phyloP scores from a whole-genome alignment of 2,113 vertebrate species.

The Acrocephalus arundinaceus region DNA sequence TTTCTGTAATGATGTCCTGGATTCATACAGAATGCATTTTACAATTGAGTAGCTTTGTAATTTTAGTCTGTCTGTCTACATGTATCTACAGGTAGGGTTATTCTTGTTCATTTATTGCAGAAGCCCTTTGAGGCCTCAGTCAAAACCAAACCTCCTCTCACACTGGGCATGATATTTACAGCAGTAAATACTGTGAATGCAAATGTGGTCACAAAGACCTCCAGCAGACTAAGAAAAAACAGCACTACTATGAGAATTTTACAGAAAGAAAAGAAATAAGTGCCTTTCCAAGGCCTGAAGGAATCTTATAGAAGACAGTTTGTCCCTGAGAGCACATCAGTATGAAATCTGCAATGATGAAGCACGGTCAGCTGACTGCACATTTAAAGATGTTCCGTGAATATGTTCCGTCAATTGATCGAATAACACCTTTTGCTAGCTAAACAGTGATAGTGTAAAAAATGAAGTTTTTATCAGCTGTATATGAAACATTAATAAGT shows the following conservation, averaged over 20 bases:
- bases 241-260: background rate
- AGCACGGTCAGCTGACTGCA: background rate
- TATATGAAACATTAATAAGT: background rate
- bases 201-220: background rate
- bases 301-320: background rate
- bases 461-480: background rate
- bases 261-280: background rate
- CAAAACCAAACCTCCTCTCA: background rate
- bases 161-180: background rate
- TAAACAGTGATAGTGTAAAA: background rate
- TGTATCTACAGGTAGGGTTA: background rate
- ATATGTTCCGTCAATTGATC: background rate
- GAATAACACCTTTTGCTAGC: background rate
- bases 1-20: background rate
- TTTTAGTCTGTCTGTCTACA: background rate
- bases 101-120: background rate
- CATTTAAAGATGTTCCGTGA: background rate
- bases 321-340: background rate
- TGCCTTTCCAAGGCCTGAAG: background rate
- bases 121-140: background rate
- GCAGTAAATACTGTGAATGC: background rate
- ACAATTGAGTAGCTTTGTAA: background rate
- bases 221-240: background rate
- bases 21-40: background rate
- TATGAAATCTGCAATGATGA: background rate